These are phyloP conservation scores for Porites lobata DNA, from an alignment of 92 coral and sea anemone species.

Conservation along the genomic window DNA sequence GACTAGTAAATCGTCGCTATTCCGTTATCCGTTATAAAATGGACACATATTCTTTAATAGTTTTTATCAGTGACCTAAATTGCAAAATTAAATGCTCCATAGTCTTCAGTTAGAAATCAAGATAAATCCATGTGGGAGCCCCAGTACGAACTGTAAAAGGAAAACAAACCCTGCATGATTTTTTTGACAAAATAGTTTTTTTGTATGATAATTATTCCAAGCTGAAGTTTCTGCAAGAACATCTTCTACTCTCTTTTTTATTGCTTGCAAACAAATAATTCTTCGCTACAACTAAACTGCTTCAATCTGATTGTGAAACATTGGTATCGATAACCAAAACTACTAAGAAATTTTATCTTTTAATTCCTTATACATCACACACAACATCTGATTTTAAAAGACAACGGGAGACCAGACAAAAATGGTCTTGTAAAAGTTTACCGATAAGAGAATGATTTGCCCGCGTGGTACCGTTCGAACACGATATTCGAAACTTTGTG, in stretches of 20 bases:
- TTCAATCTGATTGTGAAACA: not conserved
- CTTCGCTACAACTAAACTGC: not conserved
- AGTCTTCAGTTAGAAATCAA: not conserved
- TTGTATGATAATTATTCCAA: too few relatives aligned
- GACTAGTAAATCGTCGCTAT: not conserved
- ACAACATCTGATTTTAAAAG: slow-evolving; percentile 24
- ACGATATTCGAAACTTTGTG: not conserved
- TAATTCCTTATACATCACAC: not conserved
- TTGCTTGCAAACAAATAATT: not conserved
- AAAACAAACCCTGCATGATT: too few relatives aligned
- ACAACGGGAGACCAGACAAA: slow-evolving; percentile 12
- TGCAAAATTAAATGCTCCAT: not conserved
- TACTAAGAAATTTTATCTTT: not conserved
- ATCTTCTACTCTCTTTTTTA: too few relatives aligned
- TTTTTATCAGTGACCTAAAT: not conserved
- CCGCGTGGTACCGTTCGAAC: not conserved
- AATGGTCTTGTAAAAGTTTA: not conserved
- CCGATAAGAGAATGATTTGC: not conserved
- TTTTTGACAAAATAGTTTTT: too few relatives aligned
- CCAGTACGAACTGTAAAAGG: too few relatives aligned
- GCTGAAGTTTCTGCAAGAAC: too few relatives aligned
- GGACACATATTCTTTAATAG: not conserved
- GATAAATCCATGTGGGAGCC: not conserved
- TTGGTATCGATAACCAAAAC: not conserved
- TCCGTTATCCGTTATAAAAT: not conserved